Percentiles rank a stretch among this genome's conserved stretches.
These are phyloP conservation scores for Pandion haliaetus DNA, from an alignment of 2,113 vertebrate genomes.

Conservation along the genomic window DNA sequence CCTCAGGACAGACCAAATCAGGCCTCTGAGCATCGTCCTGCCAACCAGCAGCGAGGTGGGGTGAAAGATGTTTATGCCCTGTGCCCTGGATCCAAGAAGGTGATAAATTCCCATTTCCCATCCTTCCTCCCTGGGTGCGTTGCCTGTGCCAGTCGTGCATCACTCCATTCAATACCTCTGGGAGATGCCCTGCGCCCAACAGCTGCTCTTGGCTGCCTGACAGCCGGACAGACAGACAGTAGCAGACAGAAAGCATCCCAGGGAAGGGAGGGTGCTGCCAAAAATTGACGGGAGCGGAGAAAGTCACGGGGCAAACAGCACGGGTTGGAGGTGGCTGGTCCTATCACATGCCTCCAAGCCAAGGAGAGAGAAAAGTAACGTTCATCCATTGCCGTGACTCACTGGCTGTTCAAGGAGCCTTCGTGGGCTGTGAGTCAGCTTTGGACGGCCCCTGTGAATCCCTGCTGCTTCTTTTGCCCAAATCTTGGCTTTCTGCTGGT, in stretches of 20 bases:
- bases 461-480: not conserved
- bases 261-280: not conserved
- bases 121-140: not conserved
- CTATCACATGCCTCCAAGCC: not conserved
- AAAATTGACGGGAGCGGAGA: not conserved
- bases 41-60: not conserved
- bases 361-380: not conserved
- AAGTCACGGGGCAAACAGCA: not conserved
- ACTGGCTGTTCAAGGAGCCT: not conserved
- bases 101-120: constrained; percentile 14
- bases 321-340: rapidly evolving
- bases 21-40: not conserved
- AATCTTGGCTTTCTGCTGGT: not conserved
- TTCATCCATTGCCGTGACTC: not conserved
- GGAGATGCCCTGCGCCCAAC: not conserved
- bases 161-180: not conserved
- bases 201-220: constrained; percentile 3
- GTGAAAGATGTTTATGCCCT: not conserved
- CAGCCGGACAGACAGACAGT: not conserved
- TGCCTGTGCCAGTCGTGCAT: not conserved
- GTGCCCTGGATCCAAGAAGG: not conserved
- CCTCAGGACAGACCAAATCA: not conserved
- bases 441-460: not conserved
- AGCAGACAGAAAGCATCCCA: not conserved
- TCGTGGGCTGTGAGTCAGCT: not conserved